Evolutionary conservation across 2,888 invertebrate genomes (phyloP), one percentile per base, ranked within the genome.

Genomic region (Rosalia funebris): DNA sequence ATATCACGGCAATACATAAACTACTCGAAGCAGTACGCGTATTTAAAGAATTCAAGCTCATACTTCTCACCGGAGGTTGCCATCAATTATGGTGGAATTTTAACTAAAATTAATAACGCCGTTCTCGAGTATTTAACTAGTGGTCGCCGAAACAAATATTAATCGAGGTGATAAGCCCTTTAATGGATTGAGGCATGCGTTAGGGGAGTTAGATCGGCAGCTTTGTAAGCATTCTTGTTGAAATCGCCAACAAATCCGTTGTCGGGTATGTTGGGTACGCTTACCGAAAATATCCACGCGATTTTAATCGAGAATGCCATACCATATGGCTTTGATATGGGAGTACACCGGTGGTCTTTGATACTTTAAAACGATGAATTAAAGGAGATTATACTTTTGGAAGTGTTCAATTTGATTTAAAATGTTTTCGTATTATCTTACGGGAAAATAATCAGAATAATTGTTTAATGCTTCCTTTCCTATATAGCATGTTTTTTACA

Each of bases 51-150:
- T 74, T 65, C 63, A 70, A 68, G 66, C 69, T 67, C 68, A 70
- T 73, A 71, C 71, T 66, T 71, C 66, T 65, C 65, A 52, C 64
- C 63, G 66, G 66, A 71, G 69, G 65, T 62, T 70, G 69, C 72
- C 70, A 76, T 74, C 71, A 72, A 71, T 69, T 75, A 72, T 66
- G 68, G 64, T 69, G 72, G 78, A 78, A 78, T 78, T 77, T 78
- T 77, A 79, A 78, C 79, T 76, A 73, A 76, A 75, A 79, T 78
- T 79, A 79, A 79, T 79, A 76, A 68, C 65, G 55, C 69, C 68
- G 71, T 72, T 71, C 68, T 63, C 70, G 70, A 67, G 73, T 71
- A 77, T 77, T 72, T 70, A 74, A 73, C 71, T 72, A 71, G 74
- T 66, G 73, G 72, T 69, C 71, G 71, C 73, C 71, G 75, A 74